phyloP scores from a whole-genome alignment of 2,797 vertebrate species.

The Thalassophryne amazonica region DNA sequence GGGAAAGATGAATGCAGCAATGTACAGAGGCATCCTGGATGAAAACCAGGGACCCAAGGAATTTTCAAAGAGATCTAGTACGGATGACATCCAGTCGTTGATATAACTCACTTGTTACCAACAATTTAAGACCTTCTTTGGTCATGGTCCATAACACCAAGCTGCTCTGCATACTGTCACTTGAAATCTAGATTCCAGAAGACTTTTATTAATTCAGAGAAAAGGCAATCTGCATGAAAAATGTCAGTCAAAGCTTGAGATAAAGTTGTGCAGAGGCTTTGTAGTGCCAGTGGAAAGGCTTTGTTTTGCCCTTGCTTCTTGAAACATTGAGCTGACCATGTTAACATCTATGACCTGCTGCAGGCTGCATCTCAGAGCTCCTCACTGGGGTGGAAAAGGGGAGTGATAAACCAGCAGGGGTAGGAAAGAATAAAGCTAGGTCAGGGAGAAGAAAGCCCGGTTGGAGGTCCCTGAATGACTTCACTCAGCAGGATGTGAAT shows the following conservation, averaged over 20 bases:
- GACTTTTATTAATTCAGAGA: slow-evolving; percentile 15
- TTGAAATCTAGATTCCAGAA: slow-evolving; percentile 11
- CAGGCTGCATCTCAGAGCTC: not conserved
- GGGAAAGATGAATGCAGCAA: too few relatives aligned
- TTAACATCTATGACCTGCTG: slow-evolving; percentile 16
- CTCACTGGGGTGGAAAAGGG: slow-evolving; percentile 23
- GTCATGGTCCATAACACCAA: not conserved
- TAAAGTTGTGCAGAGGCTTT: slow-evolving; percentile 27
- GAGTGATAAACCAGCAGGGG: slow-evolving; percentile 27
- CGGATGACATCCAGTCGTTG: too few relatives aligned
- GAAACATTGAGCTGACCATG: slow-evolving; percentile 52
- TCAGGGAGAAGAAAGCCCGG: slow-evolving; percentile 29
- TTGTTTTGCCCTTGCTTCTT: slow-evolving; percentile 31
- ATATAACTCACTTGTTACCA: too few relatives aligned
- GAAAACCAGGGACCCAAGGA: too few relatives aligned
- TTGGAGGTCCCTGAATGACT: slow-evolving; percentile 24
- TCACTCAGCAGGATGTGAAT: slow-evolving; percentile 45
- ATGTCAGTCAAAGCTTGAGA: not conserved
- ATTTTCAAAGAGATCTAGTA: too few relatives aligned
- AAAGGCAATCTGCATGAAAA: not conserved
- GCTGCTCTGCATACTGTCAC: not conserved
- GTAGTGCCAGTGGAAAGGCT: slow-evolving; percentile 29
- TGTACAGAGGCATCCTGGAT: too few relatives aligned
- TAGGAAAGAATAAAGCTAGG: slow-evolving; percentile 10
- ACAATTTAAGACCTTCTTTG: too few relatives aligned